Percentiles rank a stretch among this genome's conserved stretches.
Conservation (phyloP, 2,797 vertebrate genomes). For the Cynodonichthys magdalenae region DNA sequence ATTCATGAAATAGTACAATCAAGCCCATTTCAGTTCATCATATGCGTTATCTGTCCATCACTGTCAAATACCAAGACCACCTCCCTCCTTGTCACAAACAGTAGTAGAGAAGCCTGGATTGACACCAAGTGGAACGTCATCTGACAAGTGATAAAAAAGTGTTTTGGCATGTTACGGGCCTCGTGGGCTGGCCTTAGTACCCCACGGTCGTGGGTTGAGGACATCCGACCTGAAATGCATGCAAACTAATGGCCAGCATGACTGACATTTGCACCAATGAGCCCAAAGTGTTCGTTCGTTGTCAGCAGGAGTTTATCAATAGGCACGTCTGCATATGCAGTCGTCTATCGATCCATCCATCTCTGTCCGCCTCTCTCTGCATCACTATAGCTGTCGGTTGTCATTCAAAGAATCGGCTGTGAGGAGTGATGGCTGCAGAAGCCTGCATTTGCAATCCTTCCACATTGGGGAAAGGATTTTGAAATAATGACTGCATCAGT, state of each 20-base stretch:
- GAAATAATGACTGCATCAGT: conserved; percentile 38
- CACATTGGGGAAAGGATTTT: conserved; percentile 45
- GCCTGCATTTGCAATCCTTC: conserved; percentile 60
- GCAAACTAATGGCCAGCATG: conserved; percentile 79
- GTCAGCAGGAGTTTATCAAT: conserved; percentile 85
- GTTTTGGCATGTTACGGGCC: conserved; percentile 76
- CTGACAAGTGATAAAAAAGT: conserved; percentile 80
- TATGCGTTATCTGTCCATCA: conserved; percentile 53
- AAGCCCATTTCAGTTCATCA: conserved; percentile 40
- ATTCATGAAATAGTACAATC: conserved; percentile 14
- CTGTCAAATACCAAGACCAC: conserved; percentile 58
- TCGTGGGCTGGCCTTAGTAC: conserved; percentile 69
- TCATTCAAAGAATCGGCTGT: conserved; percentile 65
- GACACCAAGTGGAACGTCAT: conserved; percentile 65
- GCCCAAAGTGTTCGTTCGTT: conserved; percentile 80
- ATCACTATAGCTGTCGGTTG: conserved; percentile 75
- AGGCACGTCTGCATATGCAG: conserved; percentile 78
- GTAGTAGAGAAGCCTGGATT: conserved; percentile 62
- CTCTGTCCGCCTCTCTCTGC: conserved; percentile 73
- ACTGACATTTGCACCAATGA: conserved; percentile 80
- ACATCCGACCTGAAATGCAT: conserved; percentile 82
- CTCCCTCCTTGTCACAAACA: conserved; percentile 64
- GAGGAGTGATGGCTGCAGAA: conserved; percentile 64
- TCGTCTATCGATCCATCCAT: conserved; percentile 80
- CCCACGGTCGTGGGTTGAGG: conserved; percentile 77